Percentiles rank a stretch among this genome's conserved stretches.
phyloP scores from a whole-genome alignment of 2,888 invertebrate genomes.

The Drosophila limbata region DNA sequence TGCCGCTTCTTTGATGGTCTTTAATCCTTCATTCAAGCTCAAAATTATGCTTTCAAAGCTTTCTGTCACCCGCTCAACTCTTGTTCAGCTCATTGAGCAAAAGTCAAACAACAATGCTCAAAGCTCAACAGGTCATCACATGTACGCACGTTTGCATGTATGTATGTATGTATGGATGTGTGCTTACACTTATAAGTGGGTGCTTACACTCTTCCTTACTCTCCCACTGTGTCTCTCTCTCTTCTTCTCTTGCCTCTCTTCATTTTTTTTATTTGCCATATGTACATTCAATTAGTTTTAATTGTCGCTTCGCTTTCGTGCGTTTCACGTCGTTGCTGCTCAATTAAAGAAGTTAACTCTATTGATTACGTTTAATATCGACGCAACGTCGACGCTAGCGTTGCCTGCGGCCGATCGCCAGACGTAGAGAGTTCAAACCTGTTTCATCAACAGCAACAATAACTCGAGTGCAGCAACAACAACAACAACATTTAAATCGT shows the following conservation, averaged over 20 bases:
- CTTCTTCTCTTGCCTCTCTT: conserved; percentile 5
- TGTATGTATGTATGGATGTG: conserved; percentile 22
- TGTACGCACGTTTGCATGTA: conserved; percentile 4
- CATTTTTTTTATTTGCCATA: conserved; percentile 35
- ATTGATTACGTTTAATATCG: conserved; percentile 78
- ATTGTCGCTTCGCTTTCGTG: conserved; percentile 68
- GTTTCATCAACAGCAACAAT: conserved; percentile 52
- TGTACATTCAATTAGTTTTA: conserved; percentile 73
- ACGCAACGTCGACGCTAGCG: conserved; percentile 31
- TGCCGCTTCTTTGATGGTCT: neutral
- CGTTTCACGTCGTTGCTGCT: conserved; percentile 51
- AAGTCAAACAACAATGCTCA: conserved; percentile 31
- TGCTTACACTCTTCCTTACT: conserved; percentile 9
- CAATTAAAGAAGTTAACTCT: conserved; percentile 78
- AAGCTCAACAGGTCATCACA: conserved; percentile 55
- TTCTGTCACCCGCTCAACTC: conserved; percentile 27
- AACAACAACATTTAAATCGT: conserved; percentile 47
- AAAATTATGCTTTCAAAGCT: conserved; percentile 52
- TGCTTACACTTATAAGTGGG: conserved; percentile 39
- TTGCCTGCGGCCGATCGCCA: conserved; percentile 21
- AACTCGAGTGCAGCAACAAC: conserved; percentile 24
- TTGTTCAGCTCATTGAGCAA: conserved; percentile 25
- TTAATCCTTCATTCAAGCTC: conserved; percentile 34
- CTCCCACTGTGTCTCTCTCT: neutral
- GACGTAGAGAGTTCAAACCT: conserved; percentile 66